Conservation (phyloP, 2,113 vertebrate species). For the Tyto alba region DNA sequence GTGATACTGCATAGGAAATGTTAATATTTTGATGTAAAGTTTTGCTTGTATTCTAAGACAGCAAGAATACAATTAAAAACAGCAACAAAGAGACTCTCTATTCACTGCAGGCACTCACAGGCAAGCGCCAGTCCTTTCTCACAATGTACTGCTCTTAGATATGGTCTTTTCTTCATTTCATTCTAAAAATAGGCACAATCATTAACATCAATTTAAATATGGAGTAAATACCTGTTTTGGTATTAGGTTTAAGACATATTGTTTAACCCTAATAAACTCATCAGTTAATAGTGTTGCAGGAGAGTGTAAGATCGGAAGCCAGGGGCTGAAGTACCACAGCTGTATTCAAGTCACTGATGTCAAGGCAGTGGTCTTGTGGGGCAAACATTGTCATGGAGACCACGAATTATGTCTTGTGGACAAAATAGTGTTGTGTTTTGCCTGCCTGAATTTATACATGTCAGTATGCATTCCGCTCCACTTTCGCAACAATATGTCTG, state of each 20-base stretch:
- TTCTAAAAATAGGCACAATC: neutral
- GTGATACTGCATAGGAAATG: neutral
- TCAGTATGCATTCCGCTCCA: neutral
- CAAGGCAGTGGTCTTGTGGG: neutral
- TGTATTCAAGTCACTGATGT: neutral
- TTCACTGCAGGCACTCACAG: neutral
- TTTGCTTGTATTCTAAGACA: neutral
- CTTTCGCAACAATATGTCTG: neutral
- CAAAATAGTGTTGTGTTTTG: neutral
- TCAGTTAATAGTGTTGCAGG: neutral
- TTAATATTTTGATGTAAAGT: neutral
- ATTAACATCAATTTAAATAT: neutral
- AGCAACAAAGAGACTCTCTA: neutral
- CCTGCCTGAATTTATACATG: neutral
- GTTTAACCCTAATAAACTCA: neutral
- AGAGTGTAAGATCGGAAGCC: neutral
- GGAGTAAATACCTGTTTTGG: neutral
- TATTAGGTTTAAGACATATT: neutral
- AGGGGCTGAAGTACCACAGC: neutral
- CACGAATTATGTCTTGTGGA: rapidly evolving
- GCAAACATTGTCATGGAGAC: neutral
- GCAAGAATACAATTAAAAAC: neutral
- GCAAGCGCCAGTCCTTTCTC: neutral
- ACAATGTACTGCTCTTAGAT: neutral
- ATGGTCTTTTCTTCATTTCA: neutral